Evolutionary conservation across 2,888 invertebrate species (phyloP).

Genomic region (Catocala fraxini): DNA sequence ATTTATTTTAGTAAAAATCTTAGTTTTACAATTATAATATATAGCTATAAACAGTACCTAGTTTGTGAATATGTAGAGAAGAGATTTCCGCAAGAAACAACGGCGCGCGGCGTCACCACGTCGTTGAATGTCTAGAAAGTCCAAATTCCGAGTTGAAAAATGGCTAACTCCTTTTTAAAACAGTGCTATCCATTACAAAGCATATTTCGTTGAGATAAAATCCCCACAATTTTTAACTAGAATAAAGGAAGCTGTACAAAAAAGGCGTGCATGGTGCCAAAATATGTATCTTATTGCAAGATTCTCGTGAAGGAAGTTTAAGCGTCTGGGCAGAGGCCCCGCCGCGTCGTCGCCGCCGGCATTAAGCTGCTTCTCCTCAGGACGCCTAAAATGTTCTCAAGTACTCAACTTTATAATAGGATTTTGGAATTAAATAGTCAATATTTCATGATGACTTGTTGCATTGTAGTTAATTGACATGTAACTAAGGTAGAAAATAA

Average conservation of each 20-base stretch:
- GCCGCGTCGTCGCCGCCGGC: constrained; percentile 72
- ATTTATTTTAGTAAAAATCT: no score
- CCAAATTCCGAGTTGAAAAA: constrained; percentile 22
- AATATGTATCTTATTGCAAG: constrained; percentile 73
- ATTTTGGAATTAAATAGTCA: constrained; percentile 1
- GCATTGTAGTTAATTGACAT: no score
- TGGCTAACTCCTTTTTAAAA: constrained; percentile 30
- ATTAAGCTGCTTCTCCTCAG: constrained; percentile 53
- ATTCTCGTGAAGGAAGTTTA: constrained; percentile 65
- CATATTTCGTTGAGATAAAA: constrained; percentile 47
- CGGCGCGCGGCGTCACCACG: constrained; percentile 13
- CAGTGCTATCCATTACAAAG: constrained; percentile 42
- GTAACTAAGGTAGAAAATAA: no score
- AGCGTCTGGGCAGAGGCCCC: constrained; percentile 68
- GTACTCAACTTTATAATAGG: background rate
- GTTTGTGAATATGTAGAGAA: background rate
- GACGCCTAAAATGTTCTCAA: constrained; percentile 56
- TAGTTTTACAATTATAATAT: no score
- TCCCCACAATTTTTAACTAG: constrained; percentile 42
- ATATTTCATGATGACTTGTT: background rate
- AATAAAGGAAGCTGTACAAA: constrained; percentile 54
- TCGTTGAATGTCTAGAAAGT: constrained; percentile 1
- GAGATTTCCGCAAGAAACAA: constrained; percentile 31
- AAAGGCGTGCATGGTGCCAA: constrained; percentile 67
- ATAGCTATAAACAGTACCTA: no score